A percentile compares a stretch with the other conserved stretches of the same genome.
These are phyloP conservation scores for Tenodera sinensis DNA, from an alignment of 2,888 invertebrate genomes.

Conservation along the genomic window DNA sequence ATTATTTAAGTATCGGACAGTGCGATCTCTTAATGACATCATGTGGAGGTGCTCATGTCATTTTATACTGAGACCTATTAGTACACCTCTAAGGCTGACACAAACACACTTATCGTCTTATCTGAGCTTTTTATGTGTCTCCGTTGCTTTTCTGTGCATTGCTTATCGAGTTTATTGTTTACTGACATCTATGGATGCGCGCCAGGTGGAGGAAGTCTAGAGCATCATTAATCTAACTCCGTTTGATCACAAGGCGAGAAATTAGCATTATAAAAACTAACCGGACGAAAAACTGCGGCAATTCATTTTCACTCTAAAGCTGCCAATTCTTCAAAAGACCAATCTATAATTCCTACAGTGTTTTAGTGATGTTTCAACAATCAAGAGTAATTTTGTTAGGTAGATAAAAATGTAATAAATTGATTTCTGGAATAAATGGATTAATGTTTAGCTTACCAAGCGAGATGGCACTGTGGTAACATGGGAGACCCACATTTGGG, in stretches of 20 bases:
- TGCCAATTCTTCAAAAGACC: too few relatives aligned
- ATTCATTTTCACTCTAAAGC: background rate
- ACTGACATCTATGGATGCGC: background rate
- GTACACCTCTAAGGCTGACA: background rate
- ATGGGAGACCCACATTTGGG: too few relatives aligned
- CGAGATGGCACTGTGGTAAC: too few relatives aligned
- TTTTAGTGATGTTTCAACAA: too few relatives aligned
- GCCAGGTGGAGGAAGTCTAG: background rate
- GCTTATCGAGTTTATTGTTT: background rate
- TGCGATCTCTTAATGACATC: background rate
- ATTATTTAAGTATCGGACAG: background rate
- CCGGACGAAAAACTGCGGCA: background rate
- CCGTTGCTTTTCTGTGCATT: background rate
- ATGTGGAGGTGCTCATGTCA: background rate
- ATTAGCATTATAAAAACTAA: background rate
- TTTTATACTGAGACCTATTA: background rate
- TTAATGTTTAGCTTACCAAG: too few relatives aligned
- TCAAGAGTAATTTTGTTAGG: too few relatives aligned
- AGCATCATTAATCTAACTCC: background rate
- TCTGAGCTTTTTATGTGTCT: background rate
- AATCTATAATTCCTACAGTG: too few relatives aligned
- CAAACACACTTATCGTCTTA: background rate
- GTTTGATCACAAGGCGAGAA: background rate
- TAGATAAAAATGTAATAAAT: too few relatives aligned
- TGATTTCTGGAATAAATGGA: too few relatives aligned